phyloP scores from a whole-genome alignment of 2,797 vertebrate genomes.

The Zenarchopterus dispar region DNA sequence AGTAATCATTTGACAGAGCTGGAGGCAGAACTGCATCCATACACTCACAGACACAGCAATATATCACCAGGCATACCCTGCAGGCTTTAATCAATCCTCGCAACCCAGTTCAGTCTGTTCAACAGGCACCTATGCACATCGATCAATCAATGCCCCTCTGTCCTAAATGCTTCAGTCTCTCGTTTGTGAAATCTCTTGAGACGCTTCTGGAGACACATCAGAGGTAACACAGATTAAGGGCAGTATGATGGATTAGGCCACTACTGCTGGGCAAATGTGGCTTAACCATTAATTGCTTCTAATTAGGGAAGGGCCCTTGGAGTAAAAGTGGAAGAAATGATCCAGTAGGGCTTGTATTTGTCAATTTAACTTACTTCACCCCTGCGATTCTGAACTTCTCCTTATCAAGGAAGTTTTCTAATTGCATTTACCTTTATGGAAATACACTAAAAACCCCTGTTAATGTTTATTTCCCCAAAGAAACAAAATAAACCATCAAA shows the following conservation, averaged over 20 bases:
- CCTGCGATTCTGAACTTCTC: too few species aligned
- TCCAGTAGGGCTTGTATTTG: not conserved
- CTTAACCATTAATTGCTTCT: constrained; percentile 34
- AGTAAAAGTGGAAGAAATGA: not conserved
- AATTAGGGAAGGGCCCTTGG: constrained; percentile 15
- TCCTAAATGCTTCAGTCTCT: constrained; percentile 70
- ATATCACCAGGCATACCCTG: constrained; percentile 54
- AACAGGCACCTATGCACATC: constrained; percentile 59
- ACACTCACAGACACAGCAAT: constrained; percentile 56
- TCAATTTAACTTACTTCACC: not conserved
- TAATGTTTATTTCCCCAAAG: too few species aligned
- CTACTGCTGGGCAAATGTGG: constrained; percentile 29
- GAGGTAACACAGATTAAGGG: constrained; percentile 40
- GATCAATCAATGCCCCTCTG: constrained; percentile 64
- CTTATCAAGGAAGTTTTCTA: not conserved
- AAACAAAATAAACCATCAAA: too few species aligned
- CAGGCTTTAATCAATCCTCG: constrained; percentile 70
- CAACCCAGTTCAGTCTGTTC: constrained; percentile 61
- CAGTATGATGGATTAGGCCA: constrained; percentile 50
- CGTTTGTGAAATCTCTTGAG: constrained; percentile 57
- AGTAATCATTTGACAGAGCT: constrained; percentile 68
- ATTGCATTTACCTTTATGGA: not conserved
- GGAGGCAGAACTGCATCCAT: constrained; percentile 50
- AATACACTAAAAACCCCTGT: too few species aligned
- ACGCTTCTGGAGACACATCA: constrained; percentile 44